phyloP scores from a whole-genome alignment of 2,113 vertebrate species.

The Bubo bubo region DNA sequence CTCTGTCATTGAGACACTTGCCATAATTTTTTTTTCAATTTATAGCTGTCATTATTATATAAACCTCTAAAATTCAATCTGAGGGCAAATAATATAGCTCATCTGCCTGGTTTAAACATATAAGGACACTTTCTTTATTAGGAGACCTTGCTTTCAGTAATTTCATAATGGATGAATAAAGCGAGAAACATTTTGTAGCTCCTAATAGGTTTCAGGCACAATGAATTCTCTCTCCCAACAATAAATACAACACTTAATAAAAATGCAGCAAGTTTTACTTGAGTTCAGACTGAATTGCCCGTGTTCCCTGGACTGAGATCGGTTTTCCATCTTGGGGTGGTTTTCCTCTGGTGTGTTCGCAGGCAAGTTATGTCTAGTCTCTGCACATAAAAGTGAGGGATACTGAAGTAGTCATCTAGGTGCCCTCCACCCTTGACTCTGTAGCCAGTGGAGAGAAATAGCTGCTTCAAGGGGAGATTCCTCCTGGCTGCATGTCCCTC shows the following conservation, averaged over 20 bases:
- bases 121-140: conserved; percentile 47
- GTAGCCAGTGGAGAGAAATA: neutral
- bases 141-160: conserved; percentile 34
- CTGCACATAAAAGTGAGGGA: neutral
- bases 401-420: neutral
- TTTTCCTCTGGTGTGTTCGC: neutral
- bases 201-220: neutral
- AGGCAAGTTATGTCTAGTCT: neutral
- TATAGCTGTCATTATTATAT: conserved; percentile 47
- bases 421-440: neutral
- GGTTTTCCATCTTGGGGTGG: neutral
- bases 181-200: neutral
- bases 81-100: conserved; percentile 43
- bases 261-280: neutral
- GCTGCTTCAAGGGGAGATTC: accelerated
- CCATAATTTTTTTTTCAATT: conserved; percentile 47
- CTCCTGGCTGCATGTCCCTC: neutral
- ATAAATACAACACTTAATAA: neutral
- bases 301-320: neutral
- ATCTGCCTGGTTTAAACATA: conserved; percentile 28
- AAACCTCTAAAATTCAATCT: conserved; percentile 67
- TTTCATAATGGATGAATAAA: conserved; percentile 21
- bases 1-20: conserved; percentile 42
- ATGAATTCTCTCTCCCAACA: neutral
- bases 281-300: neutral